Evolutionary conservation across 2,888 invertebrate species (phyloP).

Genomic region (Agrotis exclamationis): DNA sequence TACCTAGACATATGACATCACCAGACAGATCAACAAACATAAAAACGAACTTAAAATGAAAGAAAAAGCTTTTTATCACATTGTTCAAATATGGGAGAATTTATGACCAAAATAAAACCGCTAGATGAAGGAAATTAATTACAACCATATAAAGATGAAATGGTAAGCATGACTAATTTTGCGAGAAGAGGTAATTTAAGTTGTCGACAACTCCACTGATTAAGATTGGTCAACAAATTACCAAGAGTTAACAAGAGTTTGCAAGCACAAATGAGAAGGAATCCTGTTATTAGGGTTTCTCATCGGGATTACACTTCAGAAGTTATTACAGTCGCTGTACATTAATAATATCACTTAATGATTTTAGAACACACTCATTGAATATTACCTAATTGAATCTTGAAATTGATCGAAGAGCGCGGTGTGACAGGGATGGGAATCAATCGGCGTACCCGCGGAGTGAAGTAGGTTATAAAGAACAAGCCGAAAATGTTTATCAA

Average conservation of each 20-base stretch:
- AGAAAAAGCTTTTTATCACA: slow-evolving; percentile 14
- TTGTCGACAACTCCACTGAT: background rate
- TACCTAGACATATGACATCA: background rate
- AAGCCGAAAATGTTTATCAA: no score
- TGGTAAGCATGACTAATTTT: slow-evolving; percentile 13
- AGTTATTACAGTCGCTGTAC: no score
- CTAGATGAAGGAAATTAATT: slow-evolving; percentile 24
- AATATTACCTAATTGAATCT: no score
- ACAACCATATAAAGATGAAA: slow-evolving; percentile 3
- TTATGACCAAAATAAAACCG: slow-evolving; percentile 25
- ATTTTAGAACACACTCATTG: no score
- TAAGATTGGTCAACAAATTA: background rate
- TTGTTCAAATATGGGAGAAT: slow-evolving; percentile 5
- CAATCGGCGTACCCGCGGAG: no score
- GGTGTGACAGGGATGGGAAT: no score
- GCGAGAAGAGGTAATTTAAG: background rate
- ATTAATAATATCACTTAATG: no score
- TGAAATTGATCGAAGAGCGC: no score
- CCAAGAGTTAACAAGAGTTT: background rate
- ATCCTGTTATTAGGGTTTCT: no score
- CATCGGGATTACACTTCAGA: no score
- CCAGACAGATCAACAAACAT: background rate
- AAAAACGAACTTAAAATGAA: background rate
- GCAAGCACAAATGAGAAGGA: no score
- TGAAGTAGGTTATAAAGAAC: no score